Base-by-base conservation (phyloP, 2,888 invertebrate genomes). In the Sphaeridia pumilis region DNA sequence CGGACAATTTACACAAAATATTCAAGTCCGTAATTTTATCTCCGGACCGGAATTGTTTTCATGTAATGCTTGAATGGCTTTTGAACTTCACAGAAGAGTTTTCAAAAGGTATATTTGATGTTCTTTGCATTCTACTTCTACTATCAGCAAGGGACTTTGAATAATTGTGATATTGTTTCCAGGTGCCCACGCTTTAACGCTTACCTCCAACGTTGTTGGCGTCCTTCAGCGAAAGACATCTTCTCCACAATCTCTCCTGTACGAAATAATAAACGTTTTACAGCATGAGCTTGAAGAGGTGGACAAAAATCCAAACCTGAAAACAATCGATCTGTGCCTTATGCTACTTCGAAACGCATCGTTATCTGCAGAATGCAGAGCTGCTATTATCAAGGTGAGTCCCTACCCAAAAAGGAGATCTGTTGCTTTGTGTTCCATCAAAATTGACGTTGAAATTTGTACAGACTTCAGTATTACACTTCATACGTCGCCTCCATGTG, bases 81-180 rank as follows among this genome's bases (percentile, higher is more conserved):
- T 36, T 63, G 4, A 63, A 63, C 47, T 63, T 60, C 44, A 63
- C 63, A 2, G 61, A 61, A 36, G 61, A 61, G 45, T 63, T 61
- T 53, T 54, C 59, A 1, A 35, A 38, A 50, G 58, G 57, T 58
- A 45, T 2, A 20, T 34, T 14, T 4, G 22, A 27, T 17, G 2
- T 47, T 45, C 20, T 41, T 21, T 46, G 3, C n/a, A 38, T 49
- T 21, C 5, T 38, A 10, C 4, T 47, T 31, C 31, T 31, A 14
- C 31, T 10, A 20, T 17, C 4, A 22, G n/a, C n/a, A n/a, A n/a
- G n/a, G n/a, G n/a, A n/a, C n/a, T n/a, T n/a, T n/a, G n/a, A n/a
- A n/a, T n/a, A n/a, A n/a, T n/a, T n/a, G n/a, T n/a, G n/a, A n/a
- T n/a, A n/a, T n/a, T 14, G 7, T 24, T 47, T 44, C 1, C 31